These are phyloP conservation scores for Balanococcus diminutus DNA, from an alignment of 2,888 invertebrate species.

Conservation along the genomic window DNA sequence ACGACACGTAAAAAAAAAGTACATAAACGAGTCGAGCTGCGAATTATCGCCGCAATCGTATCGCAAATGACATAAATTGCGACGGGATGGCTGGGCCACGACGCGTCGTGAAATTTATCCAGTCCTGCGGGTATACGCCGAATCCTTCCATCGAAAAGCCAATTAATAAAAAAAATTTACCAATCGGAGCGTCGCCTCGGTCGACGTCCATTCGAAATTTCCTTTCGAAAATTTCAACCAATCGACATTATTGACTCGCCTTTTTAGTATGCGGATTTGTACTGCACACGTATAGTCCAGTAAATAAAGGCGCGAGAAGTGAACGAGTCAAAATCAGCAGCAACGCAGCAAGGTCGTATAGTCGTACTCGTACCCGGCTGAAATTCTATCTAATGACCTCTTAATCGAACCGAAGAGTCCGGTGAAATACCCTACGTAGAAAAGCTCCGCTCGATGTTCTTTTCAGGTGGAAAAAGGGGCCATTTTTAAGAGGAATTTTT, in stretches of 20 bases:
- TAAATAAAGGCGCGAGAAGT: conserved; percentile 5
- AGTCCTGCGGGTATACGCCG: background rate
- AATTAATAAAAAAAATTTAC: background rate
- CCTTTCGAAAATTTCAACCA: background rate
- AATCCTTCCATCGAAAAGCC: background rate
- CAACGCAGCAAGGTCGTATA: background rate
- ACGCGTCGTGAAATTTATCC: background rate
- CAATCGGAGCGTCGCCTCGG: no score
- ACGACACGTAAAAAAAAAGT: background rate
- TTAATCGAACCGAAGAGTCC: conserved; percentile 5
- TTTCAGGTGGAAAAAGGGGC: background rate
- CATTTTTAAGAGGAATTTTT: background rate
- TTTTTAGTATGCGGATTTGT: conserved; percentile 1
- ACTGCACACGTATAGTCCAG: background rate
- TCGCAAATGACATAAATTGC: background rate
- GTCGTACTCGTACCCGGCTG: background rate
- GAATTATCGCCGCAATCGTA: no score
- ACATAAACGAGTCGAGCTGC: background rate
- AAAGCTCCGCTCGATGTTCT: background rate
- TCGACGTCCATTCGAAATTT: background rate
- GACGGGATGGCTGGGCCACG: no score
- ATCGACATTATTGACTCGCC: background rate
- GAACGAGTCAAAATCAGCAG: background rate
- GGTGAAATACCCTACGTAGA: background rate
- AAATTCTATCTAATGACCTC: background rate